These are phyloP conservation scores for Ctenomys sociabilis DNA, from an alignment of 2,113 vertebrate genomes.

Conservation along the genomic window DNA sequence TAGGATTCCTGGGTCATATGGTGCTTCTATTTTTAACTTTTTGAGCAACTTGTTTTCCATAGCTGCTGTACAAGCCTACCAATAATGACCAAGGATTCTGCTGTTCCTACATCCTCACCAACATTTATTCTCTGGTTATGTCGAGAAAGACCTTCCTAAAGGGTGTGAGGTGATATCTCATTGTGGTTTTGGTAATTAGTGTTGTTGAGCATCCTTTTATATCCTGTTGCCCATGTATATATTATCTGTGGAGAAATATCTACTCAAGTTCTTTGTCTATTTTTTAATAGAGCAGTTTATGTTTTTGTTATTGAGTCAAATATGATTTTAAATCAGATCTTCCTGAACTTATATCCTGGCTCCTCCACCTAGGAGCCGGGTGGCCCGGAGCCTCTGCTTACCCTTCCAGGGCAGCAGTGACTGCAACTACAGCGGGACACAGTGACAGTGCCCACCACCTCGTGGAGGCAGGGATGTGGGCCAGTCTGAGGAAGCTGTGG, in stretches of 20 bases:
- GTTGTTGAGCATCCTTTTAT: conserved; percentile 1
- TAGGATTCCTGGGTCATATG: background rate
- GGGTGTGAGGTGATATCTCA: background rate
- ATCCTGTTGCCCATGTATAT: background rate
- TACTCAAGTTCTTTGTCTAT: background rate
- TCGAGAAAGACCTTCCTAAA: background rate
- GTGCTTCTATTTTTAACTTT: background rate
- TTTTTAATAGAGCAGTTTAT: background rate
- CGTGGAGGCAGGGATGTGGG: background rate
- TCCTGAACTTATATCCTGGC: background rate
- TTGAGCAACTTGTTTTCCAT: background rate
- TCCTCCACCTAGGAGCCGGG: background rate
- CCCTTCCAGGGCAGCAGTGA: background rate
- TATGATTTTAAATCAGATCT: background rate
- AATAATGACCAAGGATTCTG: background rate
- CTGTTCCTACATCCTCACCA: background rate
- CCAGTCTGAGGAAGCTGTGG: background rate
- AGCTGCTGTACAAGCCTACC: background rate
- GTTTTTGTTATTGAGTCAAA: background rate
- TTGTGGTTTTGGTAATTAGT: background rate
- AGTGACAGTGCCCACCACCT: background rate
- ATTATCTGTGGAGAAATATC: background rate
- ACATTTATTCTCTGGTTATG: background rate
- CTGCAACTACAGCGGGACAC: fast-evolving
- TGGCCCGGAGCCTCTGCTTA: background rate